These are phyloP conservation scores for Charaxes varanes DNA, from an alignment of 1,140 invertebrate genomes.

Conservation along the genomic window DNA sequence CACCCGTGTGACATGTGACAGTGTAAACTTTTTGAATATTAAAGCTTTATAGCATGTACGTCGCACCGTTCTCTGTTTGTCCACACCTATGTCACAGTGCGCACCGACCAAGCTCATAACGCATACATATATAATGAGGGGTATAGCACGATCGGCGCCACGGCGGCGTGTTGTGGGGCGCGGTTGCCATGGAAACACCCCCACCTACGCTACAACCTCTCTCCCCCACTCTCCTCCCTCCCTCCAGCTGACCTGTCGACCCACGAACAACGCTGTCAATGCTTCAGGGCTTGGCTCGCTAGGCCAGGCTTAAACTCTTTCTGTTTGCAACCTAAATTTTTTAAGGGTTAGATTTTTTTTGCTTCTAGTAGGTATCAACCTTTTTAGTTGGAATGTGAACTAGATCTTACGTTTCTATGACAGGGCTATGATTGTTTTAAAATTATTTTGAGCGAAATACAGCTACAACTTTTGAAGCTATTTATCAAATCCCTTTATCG, in stretches of 20 bases:
- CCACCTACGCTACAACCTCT: slow-evolving; percentile 27
- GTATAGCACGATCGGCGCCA: slow-evolving; percentile 52
- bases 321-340: slow-evolving; percentile 22
- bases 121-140: slow-evolving; percentile 48
- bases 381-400: too few species aligned
- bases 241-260: slow-evolving; percentile 60
- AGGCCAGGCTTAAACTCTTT: slow-evolving; percentile 26
- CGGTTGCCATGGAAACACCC: slow-evolving; percentile 51
- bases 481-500: background rate
- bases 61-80: slow-evolving; percentile 28
- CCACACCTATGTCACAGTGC: slow-evolving; percentile 37
- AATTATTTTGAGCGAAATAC: background rate
- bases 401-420: too few species aligned
- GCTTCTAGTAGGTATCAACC: too few species aligned
- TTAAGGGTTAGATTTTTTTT: background rate
- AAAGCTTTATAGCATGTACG: too few species aligned
- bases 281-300: slow-evolving; percentile 41
- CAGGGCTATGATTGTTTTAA: too few species aligned
- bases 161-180: slow-evolving; percentile 66
- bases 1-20: background rate
- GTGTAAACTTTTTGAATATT: slow-evolving; percentile 21
- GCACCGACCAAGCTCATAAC: slow-evolving; percentile 57
- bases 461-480: background rate
- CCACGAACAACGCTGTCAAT: slow-evolving; percentile 55
- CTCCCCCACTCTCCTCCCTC: too few species aligned